Percentiles rank a stretch among this genome's conserved stretches.
phyloP scores from a whole-genome alignment of 2,797 vertebrate genomes.

The Eurystomus glaucurus region DNA sequence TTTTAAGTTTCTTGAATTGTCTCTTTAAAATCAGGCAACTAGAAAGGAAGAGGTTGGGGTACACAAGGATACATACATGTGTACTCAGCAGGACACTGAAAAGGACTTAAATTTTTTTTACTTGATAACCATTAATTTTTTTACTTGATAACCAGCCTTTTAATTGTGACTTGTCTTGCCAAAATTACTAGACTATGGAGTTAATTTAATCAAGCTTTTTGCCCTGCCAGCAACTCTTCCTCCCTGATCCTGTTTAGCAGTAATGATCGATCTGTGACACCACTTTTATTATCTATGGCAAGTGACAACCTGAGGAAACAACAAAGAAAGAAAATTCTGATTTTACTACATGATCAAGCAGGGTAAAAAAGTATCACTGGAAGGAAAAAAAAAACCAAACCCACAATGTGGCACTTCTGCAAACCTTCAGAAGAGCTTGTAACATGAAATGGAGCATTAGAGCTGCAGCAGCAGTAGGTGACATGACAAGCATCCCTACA shows the following conservation, averaged over 20 bases:
- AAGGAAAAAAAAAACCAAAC: neutral
- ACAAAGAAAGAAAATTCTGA: neutral
- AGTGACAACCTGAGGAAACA: neutral
- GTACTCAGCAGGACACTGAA: neutral
- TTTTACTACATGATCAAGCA: neutral
- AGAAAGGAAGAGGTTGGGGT: neutral
- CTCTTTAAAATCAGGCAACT: neutral
- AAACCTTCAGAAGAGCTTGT: neutral
- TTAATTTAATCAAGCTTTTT: neutral
- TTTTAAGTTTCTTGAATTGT: constrained; percentile 21
- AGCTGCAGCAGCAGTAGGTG: neutral
- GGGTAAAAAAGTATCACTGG: neutral
- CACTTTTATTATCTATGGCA: neutral
- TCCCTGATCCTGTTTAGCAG: neutral
- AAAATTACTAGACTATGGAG: neutral
- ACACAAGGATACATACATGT: neutral
- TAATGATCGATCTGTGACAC: neutral
- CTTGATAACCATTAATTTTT: neutral
- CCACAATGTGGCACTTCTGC: neutral
- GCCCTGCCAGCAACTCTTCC: neutral
- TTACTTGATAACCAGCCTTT: neutral
- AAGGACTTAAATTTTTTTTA: neutral
- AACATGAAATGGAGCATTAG: neutral
- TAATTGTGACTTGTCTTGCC: neutral
- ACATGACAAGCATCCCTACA: neutral